Percentiles rank a stretch among this genome's conserved stretches.
Evolutionary conservation across 2,113 vertebrate species (phyloP).

Genomic region (Podilymbus podiceps): DNA sequence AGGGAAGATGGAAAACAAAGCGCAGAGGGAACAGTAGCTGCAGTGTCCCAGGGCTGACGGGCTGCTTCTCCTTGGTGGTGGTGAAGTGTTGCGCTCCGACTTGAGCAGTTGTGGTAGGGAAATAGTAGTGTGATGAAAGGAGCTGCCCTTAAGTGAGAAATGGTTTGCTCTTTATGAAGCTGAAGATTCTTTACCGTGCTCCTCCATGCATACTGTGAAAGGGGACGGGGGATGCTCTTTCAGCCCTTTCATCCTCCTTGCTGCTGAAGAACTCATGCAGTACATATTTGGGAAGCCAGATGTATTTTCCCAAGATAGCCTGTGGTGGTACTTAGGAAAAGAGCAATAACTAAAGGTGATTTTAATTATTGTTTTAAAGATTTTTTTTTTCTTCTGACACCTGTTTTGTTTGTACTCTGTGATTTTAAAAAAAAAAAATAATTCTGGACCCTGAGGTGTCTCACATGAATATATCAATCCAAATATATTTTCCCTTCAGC

Average conservation of each 20-base stretch:
- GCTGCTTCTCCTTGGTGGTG: conserved; percentile 59
- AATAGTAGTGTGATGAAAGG: neutral
- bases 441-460: rapidly evolving
- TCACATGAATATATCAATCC: rapidly evolving
- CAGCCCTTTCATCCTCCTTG: neutral
- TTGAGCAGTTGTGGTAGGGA: neutral
- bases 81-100: neutral
- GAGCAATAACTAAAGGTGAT: neutral
- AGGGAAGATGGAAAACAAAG: conserved; percentile 86
- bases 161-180: neutral
- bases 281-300: neutral
- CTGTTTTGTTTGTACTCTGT: neutral
- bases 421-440: neutral
- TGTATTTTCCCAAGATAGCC: neutral
- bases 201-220: neutral
- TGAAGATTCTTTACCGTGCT: neutral
- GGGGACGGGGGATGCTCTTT: neutral
- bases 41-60: conserved; percentile 83
- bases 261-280: neutral
- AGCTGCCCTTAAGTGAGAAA: neutral
- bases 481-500: neutral
- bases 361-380: neutral
- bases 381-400: neutral
- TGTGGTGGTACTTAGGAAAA: no score
- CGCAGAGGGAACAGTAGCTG: conserved; percentile 83